Conservation (phyloP, 1,140 invertebrate species). For the Oncopodura yosiiana region DNA sequence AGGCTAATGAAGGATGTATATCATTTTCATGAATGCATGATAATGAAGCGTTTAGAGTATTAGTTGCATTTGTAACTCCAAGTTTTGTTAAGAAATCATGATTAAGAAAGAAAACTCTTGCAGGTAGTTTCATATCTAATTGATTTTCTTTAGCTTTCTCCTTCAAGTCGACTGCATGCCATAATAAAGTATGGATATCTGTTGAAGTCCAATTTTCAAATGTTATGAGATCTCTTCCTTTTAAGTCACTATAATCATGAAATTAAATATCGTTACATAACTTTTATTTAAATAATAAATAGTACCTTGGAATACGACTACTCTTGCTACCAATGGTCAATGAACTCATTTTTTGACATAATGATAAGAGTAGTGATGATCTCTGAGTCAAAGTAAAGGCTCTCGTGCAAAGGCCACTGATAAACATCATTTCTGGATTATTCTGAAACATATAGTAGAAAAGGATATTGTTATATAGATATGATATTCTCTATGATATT, state of each 20-base stretch:
- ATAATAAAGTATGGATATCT: constrained; percentile 21
- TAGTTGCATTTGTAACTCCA: not conserved
- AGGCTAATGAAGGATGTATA: not conserved
- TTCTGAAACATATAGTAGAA: too few relatives aligned
- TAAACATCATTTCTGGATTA: too few relatives aligned
- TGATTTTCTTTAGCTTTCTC: not conserved
- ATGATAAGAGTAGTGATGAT: too few relatives aligned
- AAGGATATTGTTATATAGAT: too few relatives aligned
- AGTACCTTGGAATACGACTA: too few relatives aligned
- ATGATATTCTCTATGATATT: too few relatives aligned
- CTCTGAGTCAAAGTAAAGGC: too few relatives aligned
- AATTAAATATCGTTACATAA: too few relatives aligned
- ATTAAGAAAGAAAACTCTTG: constrained; percentile 2
- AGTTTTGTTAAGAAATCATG: constrained; percentile 10
- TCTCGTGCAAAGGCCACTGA: too few relatives aligned
- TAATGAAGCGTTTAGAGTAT: not conserved
- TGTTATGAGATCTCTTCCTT: constrained; percentile 18
- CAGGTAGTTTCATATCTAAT: not conserved
- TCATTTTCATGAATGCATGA: constrained; percentile 2
- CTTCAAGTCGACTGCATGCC: constrained; percentile 26
- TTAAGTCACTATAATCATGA: constrained; percentile 14
- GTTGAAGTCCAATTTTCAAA: constrained; percentile 16
- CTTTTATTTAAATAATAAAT: too few relatives aligned
- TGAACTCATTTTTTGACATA: too few relatives aligned
- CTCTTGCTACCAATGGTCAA: too few relatives aligned